Evolutionary conservation across 2,888 invertebrate genomes (phyloP), one percentile per base, ranked within the genome.

Genomic region (Ophion ellenae): DNA sequence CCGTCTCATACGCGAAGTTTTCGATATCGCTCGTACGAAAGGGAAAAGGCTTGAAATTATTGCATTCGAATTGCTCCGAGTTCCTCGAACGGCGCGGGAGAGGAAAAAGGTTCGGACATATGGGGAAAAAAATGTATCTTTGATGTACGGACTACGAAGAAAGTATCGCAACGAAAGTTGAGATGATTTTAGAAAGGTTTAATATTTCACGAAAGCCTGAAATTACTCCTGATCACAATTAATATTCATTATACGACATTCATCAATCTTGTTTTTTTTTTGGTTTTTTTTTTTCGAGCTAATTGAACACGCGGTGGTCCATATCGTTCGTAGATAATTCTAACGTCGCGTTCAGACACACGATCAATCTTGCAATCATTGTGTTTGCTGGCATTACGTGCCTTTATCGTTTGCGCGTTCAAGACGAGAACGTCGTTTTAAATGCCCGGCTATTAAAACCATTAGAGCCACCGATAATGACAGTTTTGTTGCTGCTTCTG

Each of bases 101-200:
- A 24, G 14, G 40, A 17, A 47, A 24, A 69, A 9, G 10, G 0
- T 53, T 70, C 10, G 47, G 40, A n/a, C 11, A 24, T 17, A 5
- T 47, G 14, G 17, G 14, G 1, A 17, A 2, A 53, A 57, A 57
- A 57, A 0, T 24, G 9, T 24, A 45, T 53, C 20, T n/a, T 24
- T 28, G 53, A 14, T 9, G 32, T 59, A 32, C 14, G 53, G 11
- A 67, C 67, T 73, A 64, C 14, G 28, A 67, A 74, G 80, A 66
- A 73, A 73, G 64, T 73, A 61, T 40, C 5, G 45, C 40, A 40
- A 80, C 17, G 73, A 66, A 66, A 73, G 73, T 80, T 32, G 28
- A 70, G 36, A 64, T 10, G 11, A 73, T 64, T 81, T 81, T 81
- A 81, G 81, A 81, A 81, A 81, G 81, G 74, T 63, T 40, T 57